Evolutionary conservation across 2,797 vertebrate species (phyloP).

Genomic region (Microcaecilia unicolor): DNA sequence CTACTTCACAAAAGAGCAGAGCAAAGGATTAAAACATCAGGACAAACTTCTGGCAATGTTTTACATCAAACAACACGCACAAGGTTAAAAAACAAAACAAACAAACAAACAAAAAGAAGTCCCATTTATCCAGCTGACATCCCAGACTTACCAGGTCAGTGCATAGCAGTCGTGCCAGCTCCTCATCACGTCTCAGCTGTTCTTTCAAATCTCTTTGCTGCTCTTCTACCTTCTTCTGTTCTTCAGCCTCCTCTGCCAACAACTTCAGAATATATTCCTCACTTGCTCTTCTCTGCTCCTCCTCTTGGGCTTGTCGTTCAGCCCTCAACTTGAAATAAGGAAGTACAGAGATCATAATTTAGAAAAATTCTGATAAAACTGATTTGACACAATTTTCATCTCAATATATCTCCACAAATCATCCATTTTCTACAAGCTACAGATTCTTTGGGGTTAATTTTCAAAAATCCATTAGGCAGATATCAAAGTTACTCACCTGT

Average conservation of each 20-base stretch:
- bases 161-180: conserved; percentile 65
- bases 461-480: too few relatives aligned
- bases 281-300: conserved; percentile 74
- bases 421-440: too few relatives aligned
- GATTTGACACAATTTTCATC: too few relatives aligned
- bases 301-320: conserved; percentile 67
- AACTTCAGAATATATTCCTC: conserved; percentile 77
- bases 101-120: background rate
- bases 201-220: conserved; percentile 50
- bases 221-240: conserved; percentile 48
- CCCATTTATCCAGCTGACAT: too few relatives aligned
- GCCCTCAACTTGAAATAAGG: conserved; percentile 62
- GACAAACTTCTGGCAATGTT: too few relatives aligned
- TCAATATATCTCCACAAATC: too few relatives aligned
- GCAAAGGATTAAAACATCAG: too few relatives aligned
- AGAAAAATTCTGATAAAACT: too few relatives aligned
- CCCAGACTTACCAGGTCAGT: conserved; percentile 44
- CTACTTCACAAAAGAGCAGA: too few relatives aligned
- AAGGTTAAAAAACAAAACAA: background rate
- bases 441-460: too few relatives aligned
- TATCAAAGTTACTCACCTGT: too few relatives aligned
- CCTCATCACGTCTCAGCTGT: conserved; percentile 71
- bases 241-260: conserved; percentile 70
- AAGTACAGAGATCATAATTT: background rate
- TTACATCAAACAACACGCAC: background rate